Conservation (phyloP, 2,888 invertebrate species). For the Nomada hirtipes region DNA sequence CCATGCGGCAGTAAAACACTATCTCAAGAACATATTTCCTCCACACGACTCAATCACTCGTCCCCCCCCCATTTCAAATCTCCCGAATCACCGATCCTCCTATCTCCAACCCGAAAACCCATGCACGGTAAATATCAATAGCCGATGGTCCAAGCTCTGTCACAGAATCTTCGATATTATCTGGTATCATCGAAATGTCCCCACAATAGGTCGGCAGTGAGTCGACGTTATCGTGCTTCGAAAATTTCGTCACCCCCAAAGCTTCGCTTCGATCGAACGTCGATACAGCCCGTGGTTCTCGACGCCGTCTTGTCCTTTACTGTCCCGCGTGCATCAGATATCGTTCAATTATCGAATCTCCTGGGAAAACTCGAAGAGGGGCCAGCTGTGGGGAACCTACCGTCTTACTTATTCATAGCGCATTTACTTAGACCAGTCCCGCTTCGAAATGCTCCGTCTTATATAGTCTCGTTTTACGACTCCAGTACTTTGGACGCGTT, state of each 20-base stretch:
- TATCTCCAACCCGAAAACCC: not conserved
- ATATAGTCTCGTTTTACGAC: conserved; percentile 71
- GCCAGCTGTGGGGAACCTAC: conserved; percentile 36
- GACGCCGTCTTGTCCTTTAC: conserved; percentile 37
- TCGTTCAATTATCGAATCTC: conserved; percentile 63
- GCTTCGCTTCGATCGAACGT: conserved; percentile 37
- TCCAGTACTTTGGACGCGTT: conserved; percentile 65
- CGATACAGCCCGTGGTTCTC: conserved; percentile 33
- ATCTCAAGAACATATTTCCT: not conserved
- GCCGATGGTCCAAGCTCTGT: not conserved
- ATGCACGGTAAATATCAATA: not conserved
- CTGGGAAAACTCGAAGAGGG: not conserved
- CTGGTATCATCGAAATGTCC: conserved; percentile 31
- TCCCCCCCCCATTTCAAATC: not conserved
- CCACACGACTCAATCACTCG: conserved; percentile 1
- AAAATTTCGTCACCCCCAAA: conserved; percentile 4
- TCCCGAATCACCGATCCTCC: not conserved
- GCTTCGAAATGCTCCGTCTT: conserved; percentile 69
- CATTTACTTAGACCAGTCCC: conserved; percentile 75
- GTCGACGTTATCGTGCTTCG: conserved; percentile 30
- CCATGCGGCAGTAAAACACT: not conserved
- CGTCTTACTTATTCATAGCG: conserved; percentile 77
- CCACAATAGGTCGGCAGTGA: conserved; percentile 14
- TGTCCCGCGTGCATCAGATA: conserved; percentile 64
- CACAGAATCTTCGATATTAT: conserved; percentile 12